Conservation (phyloP, 2,888 invertebrate species). For the Colletes collaris region DNA sequence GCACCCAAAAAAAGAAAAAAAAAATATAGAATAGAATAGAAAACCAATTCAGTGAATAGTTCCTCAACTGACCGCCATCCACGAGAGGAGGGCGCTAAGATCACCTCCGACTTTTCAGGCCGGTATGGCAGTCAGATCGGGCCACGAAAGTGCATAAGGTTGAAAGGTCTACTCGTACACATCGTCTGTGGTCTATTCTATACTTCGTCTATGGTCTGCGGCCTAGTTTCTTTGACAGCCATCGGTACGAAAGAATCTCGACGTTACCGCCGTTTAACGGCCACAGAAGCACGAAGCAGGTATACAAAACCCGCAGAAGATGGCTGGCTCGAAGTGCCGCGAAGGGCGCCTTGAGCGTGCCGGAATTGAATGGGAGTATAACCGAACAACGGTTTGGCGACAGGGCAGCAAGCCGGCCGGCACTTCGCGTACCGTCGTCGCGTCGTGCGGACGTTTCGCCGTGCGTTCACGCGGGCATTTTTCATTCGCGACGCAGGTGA, state of each 20-base stretch:
- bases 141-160: too few relatives aligned
- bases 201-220: too few relatives aligned
- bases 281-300: fast-evolving
- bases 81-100: too few relatives aligned
- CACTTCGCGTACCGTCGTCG: conserved; percentile 80
- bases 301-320: neutral
- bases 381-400: conserved; percentile 58
- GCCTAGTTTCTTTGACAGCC: too few relatives aligned
- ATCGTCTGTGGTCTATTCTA: too few relatives aligned
- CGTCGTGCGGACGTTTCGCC: conserved; percentile 68
- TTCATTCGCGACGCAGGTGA: neutral
- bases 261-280: neutral
- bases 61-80: too few relatives aligned
- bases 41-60: too few relatives aligned
- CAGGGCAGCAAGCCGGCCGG: conserved; percentile 72
- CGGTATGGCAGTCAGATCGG: too few relatives aligned
- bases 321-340: conserved; percentile 13
- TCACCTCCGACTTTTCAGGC: too few relatives aligned
- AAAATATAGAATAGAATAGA: too few relatives aligned
- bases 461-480: conserved; percentile 12
- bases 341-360: conserved; percentile 57
- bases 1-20: too few relatives aligned
- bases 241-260: neutral
- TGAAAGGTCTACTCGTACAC: too few relatives aligned
- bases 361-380: conserved; percentile 69